Conservation (phyloP, 2,113 vertebrate genomes). For the Vulpes lagopus region DNA sequence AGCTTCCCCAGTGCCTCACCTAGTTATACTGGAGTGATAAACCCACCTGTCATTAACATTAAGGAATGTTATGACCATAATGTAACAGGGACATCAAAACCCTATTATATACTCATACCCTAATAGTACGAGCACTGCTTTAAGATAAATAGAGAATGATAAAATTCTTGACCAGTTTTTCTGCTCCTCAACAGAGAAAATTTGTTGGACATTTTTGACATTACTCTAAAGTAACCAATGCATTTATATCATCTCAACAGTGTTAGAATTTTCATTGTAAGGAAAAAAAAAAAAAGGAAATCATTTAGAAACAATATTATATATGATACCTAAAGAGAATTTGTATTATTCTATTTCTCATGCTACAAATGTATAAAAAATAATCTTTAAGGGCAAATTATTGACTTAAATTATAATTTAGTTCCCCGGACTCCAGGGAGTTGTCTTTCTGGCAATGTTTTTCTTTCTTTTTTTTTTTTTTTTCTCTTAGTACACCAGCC, state of each 20-base stretch:
- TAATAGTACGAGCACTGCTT: not conserved
- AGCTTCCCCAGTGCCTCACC: not conserved
- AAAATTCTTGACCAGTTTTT: not conserved
- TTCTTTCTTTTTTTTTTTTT: slow-evolving; percentile 32
- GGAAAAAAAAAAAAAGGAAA: not conserved
- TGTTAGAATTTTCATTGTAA: slow-evolving; percentile 45
- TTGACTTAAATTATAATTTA: slow-evolving; percentile 67
- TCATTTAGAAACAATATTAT: slow-evolving; percentile 23
- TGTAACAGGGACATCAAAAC: not conserved
- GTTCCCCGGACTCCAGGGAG: not conserved
- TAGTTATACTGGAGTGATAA: not conserved
- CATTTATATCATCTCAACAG: not conserved
- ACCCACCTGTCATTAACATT: not conserved
- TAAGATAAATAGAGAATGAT: slow-evolving; percentile 7
- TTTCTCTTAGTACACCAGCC: not conserved
- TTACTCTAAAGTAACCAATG: not conserved
- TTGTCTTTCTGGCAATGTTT: slow-evolving; percentile 51
- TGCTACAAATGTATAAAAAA: slow-evolving; percentile 21
- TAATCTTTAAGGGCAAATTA: slow-evolving; percentile 33
- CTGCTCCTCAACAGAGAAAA: not conserved
- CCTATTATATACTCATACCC: not conserved
- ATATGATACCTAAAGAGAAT: not conserved
- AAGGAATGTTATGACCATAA: not conserved
- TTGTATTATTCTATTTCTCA: slow-evolving; percentile 39
- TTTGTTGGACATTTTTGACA: not conserved